phyloP scores from a whole-genome alignment of 1,140 invertebrate species.

The Rhagoletis zephyria region DNA sequence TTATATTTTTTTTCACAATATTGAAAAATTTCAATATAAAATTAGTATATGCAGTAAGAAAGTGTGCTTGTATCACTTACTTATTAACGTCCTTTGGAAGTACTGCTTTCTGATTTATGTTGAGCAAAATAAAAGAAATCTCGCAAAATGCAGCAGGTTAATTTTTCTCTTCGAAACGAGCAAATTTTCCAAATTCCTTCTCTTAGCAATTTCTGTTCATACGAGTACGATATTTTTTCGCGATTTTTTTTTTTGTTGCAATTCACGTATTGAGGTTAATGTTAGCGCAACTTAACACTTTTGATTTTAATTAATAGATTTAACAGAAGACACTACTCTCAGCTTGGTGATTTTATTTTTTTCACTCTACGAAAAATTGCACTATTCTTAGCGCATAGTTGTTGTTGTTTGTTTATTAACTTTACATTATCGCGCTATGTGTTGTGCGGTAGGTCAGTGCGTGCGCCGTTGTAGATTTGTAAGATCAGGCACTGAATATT shows the following conservation, averaged over 20 bases:
- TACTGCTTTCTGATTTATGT: neutral
- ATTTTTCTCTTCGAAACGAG: too few relatives aligned
- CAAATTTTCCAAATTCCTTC: too few relatives aligned
- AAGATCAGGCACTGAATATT: slow-evolving; percentile 1
- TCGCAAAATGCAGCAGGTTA: neutral
- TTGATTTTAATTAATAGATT: too few relatives aligned
- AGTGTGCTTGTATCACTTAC: neutral
- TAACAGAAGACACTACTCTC: too few relatives aligned
- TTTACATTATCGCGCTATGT: neutral
- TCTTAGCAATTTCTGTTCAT: neutral
- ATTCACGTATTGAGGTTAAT: too few relatives aligned
- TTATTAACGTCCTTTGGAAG: neutral
- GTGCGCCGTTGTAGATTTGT: neutral
- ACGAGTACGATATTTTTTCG: neutral
- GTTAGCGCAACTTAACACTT: too few relatives aligned
- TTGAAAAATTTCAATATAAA: too few relatives aligned
- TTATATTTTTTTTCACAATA: too few relatives aligned
- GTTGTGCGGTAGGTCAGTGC: neutral
- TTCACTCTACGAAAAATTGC: neutral
- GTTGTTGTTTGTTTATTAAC: neutral
- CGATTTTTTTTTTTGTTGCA: neutral
- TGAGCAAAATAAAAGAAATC: neutral
- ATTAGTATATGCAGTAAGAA: too few relatives aligned
- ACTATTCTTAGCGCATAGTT: neutral
- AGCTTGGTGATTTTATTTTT: neutral